A percentile compares a stretch with the other conserved stretches of the same genome.
These are phyloP conservation scores for Genyomyrus donnyi DNA, from an alignment of 2,113 vertebrate genomes.

Conservation along the genomic window DNA sequence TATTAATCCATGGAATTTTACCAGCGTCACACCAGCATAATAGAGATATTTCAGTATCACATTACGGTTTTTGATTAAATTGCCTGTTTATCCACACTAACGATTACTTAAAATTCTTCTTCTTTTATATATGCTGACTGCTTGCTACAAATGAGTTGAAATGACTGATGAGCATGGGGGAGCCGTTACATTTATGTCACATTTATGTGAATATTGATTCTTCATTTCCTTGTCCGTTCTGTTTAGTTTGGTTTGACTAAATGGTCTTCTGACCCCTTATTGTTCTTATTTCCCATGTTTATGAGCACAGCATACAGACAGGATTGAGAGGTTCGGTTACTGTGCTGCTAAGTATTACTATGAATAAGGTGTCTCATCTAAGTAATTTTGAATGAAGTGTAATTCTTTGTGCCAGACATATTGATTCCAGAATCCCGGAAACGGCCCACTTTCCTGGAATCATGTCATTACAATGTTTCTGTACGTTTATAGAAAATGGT, in stretches of 20 bases:
- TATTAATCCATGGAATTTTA: neutral
- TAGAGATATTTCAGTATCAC: neutral
- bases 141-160: neutral
- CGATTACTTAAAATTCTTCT: neutral
- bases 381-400: neutral
- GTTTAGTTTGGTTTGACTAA: neutral
- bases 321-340: neutral
- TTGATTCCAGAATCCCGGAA: neutral
- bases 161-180: neutral
- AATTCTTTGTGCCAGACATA: neutral
- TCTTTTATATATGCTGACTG: neutral
- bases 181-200: neutral
- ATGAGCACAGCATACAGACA: neutral
- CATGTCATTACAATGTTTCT: neutral
- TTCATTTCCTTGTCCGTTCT: neutral
- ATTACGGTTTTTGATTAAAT: neutral
- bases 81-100: neutral
- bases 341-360: neutral
- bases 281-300: neutral
- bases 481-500: neutral
- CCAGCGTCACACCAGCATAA: neutral
- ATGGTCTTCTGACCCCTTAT: neutral
- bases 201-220: neutral
- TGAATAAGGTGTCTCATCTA: neutral
- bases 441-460: neutral